These are phyloP conservation scores for Ophioderma brevispina DNA, from an alignment of 35 echinoderm and acorn worm species.

Conservation along the genomic window DNA sequence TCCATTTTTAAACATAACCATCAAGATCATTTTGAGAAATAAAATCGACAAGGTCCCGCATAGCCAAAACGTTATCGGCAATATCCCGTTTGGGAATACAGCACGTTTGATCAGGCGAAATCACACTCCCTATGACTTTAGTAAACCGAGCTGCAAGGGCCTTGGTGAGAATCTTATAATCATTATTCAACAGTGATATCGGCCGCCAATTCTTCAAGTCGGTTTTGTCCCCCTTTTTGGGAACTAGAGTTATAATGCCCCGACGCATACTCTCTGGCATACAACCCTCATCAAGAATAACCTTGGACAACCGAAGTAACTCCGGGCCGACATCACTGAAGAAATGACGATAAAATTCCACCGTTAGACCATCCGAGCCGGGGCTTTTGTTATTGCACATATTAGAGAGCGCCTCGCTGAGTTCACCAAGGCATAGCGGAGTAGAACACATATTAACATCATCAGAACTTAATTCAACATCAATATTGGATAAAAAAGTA, in stretches of 20 bases:
- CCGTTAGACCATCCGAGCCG: not conserved
- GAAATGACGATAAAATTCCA: not conserved
- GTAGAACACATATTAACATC: not conserved
- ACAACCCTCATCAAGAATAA: not conserved
- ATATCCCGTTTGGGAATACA: slow-evolving; percentile 51
- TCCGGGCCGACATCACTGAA: not conserved
- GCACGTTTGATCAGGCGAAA: slow-evolving; percentile 55
- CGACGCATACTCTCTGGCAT: not conserved
- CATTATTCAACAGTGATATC: not conserved
- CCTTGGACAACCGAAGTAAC: not conserved
- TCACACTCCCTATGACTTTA: slow-evolving; percentile 23
- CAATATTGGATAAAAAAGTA: not conserved
- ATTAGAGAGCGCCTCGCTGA: not conserved
- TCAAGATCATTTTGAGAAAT: not conserved
- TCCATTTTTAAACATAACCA: slow-evolving; percentile 40
- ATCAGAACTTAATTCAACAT: not conserved
- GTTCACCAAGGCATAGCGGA: not conserved
- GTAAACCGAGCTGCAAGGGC: not conserved
- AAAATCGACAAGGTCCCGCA: slow-evolving; percentile 48
- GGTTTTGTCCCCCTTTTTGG: not conserved
- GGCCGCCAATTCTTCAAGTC: not conserved
- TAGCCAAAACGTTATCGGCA: slow-evolving; percentile 43
- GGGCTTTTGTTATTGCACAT: not conserved
- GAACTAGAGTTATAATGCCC: not conserved
- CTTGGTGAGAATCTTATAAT: not conserved